Percentiles rank a stretch among this genome's conserved stretches.
These are phyloP conservation scores for Athalia circularis DNA, from an alignment of 2,888 invertebrate species.

Conservation along the genomic window DNA sequence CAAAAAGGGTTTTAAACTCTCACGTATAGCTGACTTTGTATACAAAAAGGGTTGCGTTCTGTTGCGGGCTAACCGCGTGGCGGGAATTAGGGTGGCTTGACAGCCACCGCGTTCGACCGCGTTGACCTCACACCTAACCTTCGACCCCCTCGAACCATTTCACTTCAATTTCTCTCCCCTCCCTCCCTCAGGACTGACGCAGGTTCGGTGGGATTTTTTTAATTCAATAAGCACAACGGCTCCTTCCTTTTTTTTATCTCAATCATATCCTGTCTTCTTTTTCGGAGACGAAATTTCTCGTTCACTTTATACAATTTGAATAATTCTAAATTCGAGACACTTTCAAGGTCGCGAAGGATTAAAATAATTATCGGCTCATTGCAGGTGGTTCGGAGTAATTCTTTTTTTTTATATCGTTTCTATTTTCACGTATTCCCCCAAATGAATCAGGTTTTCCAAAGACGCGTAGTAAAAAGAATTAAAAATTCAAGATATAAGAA, in stretches of 20 bases:
- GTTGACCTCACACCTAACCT: conserved; percentile 2
- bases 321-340: no score
- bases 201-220: conserved; percentile 35
- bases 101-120: conserved; percentile 4
- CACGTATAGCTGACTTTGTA: background rate
- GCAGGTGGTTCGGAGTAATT: no score
- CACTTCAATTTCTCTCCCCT: conserved; percentile 7
- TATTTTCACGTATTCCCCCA: no score
- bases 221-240: conserved; percentile 39
- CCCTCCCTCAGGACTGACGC: background rate
- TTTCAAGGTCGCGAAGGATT: no score
- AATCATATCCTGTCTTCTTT: background rate
- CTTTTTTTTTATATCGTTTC: no score
- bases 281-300: background rate
- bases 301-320: background rate
- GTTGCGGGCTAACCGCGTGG: background rate
- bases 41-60: conserved; percentile 20
- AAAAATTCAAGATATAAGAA: no score
- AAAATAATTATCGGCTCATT: no score
- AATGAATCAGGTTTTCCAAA: no score
- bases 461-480: no score
- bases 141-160: conserved; percentile 4
- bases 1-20: conserved; percentile 39
- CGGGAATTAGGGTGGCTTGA: conserved; percentile 9
- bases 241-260: background rate